These are phyloP conservation scores for Synanthedon tipuliformis DNA, from an alignment of 2,888 invertebrate species.

Conservation along the genomic window DNA sequence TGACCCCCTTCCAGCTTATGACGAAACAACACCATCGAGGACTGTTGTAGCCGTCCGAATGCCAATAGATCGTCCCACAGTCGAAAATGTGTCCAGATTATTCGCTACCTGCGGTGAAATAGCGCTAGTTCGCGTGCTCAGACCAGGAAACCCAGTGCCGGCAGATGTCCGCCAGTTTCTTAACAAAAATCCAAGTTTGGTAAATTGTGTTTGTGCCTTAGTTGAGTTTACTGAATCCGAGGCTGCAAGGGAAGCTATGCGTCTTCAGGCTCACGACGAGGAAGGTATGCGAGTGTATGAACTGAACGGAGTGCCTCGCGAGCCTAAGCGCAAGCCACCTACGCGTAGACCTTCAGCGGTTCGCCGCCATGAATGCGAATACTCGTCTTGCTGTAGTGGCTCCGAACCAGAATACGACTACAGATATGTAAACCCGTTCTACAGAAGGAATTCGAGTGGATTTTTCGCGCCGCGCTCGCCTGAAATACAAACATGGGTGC, in stretches of 20 bases:
- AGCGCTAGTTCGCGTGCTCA: constrained; percentile 85
- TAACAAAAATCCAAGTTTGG: constrained; percentile 89
- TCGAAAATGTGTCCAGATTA: constrained; percentile 91
- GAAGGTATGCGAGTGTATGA: constrained; percentile 80
- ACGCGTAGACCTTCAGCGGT: constrained; percentile 71
- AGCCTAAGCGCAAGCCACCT: constrained; percentile 78
- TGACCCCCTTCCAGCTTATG: constrained; percentile 87
- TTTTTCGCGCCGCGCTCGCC: constrained; percentile 60
- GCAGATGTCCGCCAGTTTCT: constrained; percentile 92
- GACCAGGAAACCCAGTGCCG: constrained; percentile 91
- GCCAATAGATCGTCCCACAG: constrained; percentile 85
- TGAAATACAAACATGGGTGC: constrained; percentile 74
- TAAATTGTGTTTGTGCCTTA: constrained; percentile 87
- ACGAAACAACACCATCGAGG: constrained; percentile 92
- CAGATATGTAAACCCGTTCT: constrained; percentile 52
- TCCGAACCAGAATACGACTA: constrained; percentile 63
- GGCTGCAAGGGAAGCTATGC: constrained; percentile 84
- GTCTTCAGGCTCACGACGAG: constrained; percentile 70
- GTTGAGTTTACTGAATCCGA: constrained; percentile 92
- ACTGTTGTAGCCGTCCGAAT: constrained; percentile 90
- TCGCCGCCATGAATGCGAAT: constrained; percentile 75
- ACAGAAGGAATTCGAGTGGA: constrained; percentile 55
- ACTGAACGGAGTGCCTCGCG: constrained; percentile 77
- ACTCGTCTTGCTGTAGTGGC: constrained; percentile 66
- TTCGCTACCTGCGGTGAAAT: constrained; percentile 92